A percentile compares a stretch with the other conserved stretches of the same genome.
Conservation (phyloP, 2,888 invertebrate species). For the Rhamphomyia laevipes region DNA sequence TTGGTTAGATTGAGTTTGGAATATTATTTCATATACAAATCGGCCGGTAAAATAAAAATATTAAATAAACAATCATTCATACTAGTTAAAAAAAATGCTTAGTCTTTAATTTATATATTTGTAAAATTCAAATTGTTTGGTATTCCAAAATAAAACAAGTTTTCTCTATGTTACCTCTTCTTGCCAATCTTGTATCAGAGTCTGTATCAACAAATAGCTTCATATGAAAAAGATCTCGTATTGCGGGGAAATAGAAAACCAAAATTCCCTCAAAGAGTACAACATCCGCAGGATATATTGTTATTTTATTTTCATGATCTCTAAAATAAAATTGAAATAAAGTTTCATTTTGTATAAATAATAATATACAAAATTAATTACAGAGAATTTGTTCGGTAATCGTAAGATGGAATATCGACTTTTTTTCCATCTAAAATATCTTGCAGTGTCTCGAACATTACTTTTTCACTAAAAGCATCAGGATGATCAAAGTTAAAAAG, state of each 20-base stretch:
- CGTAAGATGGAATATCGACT: constrained; percentile 86
- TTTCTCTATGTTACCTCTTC: constrained; percentile 59
- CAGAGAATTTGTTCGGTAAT: constrained; percentile 84
- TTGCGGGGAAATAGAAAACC: constrained; percentile 92
- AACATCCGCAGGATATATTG: constrained; percentile 92
- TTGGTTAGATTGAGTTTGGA: no score
- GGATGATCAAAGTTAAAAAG: constrained; percentile 99
- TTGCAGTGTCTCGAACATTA: constrained; percentile 66
- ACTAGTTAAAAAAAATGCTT: neutral
- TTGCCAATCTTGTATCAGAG: constrained; percentile 90
- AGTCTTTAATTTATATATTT: neutral
- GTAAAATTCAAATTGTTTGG: neutral
- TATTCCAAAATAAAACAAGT: neutral
- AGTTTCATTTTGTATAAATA: neutral
- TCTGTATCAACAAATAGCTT: constrained; percentile 99
- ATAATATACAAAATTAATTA: constrained; percentile 38
- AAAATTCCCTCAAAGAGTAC: constrained; percentile 96
- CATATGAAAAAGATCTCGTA: constrained; percentile 94
- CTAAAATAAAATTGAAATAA: constrained; percentile 27
- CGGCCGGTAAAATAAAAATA: neutral
- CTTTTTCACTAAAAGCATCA: constrained; percentile 86
- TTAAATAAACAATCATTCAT: neutral
- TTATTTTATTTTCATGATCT: constrained; percentile 53
- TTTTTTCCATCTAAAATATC: constrained; percentile 76
- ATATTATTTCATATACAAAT: no score